Conservation (phyloP, 2,888 invertebrate species). For the Halictus quadricinctus region DNA sequence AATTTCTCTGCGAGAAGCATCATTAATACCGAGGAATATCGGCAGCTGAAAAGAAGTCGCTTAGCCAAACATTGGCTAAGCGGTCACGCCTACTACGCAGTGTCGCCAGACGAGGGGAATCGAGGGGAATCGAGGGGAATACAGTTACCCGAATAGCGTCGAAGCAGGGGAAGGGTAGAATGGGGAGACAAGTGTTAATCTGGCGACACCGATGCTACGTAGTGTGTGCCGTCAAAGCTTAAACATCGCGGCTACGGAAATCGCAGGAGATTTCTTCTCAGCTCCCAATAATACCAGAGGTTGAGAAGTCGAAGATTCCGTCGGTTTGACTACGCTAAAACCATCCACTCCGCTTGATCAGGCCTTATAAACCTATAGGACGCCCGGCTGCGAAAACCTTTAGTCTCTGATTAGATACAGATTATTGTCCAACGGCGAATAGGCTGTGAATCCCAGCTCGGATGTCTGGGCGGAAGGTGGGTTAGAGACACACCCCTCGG, state of each 20-base stretch:
- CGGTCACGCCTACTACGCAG: no score
- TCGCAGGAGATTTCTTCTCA: no score
- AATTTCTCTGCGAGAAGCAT: background rate
- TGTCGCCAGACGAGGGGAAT: no score
- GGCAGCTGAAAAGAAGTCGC: no score
- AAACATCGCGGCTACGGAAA: no score
- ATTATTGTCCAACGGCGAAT: background rate
- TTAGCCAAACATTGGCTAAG: no score
- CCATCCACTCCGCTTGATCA: background rate
- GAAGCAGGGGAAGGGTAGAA: no score
- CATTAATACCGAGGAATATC: background rate
- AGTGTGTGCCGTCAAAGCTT: no score
- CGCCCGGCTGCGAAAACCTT: background rate
- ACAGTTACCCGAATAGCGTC: no score
- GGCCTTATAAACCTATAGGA: background rate
- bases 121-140: no score
- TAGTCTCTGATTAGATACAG: background rate
- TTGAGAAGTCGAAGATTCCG: background rate
- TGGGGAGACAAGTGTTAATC: no score
- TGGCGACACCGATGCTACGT: no score
- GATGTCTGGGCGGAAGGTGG: background rate
- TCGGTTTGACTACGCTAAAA: background rate
- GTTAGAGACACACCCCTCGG: background rate
- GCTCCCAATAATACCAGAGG: background rate
- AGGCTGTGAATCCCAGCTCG: background rate